A percentile compares a stretch with the other conserved stretches of the same genome.
These are phyloP conservation scores for Oryzaephilus surinamensis DNA, from an alignment of 1,140 invertebrate genomes.

Conservation along the genomic window DNA sequence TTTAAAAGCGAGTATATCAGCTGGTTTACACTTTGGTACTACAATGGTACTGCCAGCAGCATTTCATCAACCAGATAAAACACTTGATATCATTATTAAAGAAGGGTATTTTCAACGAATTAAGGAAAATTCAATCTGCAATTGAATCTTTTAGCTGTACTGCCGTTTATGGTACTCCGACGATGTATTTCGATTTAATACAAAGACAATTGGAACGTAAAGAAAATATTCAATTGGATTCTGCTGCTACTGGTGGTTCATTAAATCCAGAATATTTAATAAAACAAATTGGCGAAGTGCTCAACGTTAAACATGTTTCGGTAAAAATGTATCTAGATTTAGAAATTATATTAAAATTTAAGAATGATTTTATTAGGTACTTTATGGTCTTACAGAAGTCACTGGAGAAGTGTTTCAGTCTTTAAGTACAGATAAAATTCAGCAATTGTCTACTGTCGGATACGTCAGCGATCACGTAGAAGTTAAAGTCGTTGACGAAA, in stretches of 20 bases:
- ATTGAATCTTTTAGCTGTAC: slow-evolving; percentile 49
- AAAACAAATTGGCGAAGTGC: slow-evolving; percentile 40
- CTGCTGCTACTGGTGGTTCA: slow-evolving; percentile 65
- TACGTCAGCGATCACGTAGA: slow-evolving; percentile 69
- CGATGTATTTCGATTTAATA: slow-evolving; percentile 89
- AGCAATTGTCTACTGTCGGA: slow-evolving; percentile 68
- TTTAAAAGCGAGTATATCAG: slow-evolving; percentile 56
- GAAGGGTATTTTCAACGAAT: slow-evolving; percentile 58
- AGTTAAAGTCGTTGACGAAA: slow-evolving; percentile 59
- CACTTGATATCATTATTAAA: slow-evolving; percentile 51
- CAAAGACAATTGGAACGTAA: slow-evolving; percentile 40
- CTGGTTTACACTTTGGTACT: slow-evolving; percentile 51
- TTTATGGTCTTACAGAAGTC: slow-evolving; percentile 83
- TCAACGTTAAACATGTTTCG: slow-evolving; percentile 29
- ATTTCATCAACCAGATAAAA: slow-evolving; percentile 55
- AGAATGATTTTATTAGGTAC: slow-evolving; percentile 47
- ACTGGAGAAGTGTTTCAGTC: slow-evolving; percentile 67
- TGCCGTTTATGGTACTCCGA: slow-evolving; percentile 85
- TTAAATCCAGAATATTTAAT: slow-evolving; percentile 63
- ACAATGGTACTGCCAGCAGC: slow-evolving; percentile 60
- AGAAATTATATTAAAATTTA: not conserved
- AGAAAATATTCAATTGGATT: slow-evolving; percentile 38
- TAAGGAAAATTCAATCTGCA: not conserved
- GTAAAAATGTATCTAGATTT: slow-evolving; percentile 25
- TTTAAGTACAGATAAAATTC: slow-evolving; percentile 50